These are phyloP conservation scores for Cephalopterus ornatus DNA, from an alignment of 2,113 vertebrate species.

Conservation along the genomic window DNA sequence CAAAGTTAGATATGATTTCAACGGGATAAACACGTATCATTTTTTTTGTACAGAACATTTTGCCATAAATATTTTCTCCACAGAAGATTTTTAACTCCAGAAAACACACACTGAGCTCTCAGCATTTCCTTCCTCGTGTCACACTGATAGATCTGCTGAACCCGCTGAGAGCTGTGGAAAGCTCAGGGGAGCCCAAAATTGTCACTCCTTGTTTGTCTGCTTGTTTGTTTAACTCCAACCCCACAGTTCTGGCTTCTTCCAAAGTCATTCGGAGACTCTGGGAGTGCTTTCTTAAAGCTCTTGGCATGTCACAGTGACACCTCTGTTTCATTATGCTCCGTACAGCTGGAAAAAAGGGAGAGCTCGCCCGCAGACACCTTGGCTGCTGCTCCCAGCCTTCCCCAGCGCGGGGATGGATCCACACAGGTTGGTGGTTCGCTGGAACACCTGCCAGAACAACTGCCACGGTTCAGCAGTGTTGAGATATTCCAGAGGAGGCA, in stretches of 20 bases:
- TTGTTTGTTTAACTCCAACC: neutral
- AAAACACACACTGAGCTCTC: neutral
- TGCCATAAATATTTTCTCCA: neutral
- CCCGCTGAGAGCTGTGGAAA: rapidly evolving
- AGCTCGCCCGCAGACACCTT: neutral
- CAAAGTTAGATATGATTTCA: neutral
- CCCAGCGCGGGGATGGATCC: neutral
- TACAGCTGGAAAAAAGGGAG: neutral
- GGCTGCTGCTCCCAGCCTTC: neutral
- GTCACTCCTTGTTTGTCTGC: neutral
- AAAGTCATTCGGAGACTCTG: neutral
- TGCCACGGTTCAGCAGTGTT: neutral
- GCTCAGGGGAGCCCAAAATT: neutral
- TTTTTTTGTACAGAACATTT: neutral
- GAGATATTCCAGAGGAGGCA: neutral
- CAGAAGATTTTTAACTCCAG: neutral
- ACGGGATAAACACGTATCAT: neutral
- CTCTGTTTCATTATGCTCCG: neutral
- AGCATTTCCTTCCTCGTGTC: neutral
- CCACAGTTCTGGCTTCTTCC: neutral
- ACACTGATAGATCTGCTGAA: neutral
- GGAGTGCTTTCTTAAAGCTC: neutral
- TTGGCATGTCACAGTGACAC: neutral
- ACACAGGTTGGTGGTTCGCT: neutral
- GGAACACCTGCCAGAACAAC: neutral